These are phyloP conservation scores for Orientallactaga bullata DNA, from an alignment of 2,113 vertebrate genomes.

Conservation along the genomic window DNA sequence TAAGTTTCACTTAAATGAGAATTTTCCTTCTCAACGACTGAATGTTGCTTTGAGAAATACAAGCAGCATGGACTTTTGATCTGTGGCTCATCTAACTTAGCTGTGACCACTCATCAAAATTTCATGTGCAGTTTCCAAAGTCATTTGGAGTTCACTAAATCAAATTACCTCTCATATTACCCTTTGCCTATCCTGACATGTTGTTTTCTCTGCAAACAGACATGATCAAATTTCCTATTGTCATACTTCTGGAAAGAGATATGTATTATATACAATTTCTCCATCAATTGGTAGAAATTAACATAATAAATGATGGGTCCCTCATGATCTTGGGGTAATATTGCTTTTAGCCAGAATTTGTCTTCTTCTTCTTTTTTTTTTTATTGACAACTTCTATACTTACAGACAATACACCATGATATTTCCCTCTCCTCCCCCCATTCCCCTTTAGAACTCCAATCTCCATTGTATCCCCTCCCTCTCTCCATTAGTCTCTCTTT, in stretches of 20 bases:
- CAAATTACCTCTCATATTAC: slow-evolving; percentile 81
- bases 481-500: too few species aligned
- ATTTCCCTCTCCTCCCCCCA: too few species aligned
- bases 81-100: slow-evolving; percentile 37
- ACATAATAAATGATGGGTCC: slow-evolving; percentile 61
- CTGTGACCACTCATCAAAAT: slow-evolving; percentile 75
- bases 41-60: slow-evolving; percentile 45
- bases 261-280: slow-evolving; percentile 55
- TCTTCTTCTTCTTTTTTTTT: too few species aligned
- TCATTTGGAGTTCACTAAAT: slow-evolving; percentile 82
- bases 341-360: slow-evolving; percentile 46
- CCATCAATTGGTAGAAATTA: slow-evolving; percentile 77
- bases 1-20: slow-evolving; percentile 65
- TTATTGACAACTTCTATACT: too few species aligned
- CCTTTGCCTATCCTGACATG: slow-evolving; percentile 65
- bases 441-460: too few species aligned
- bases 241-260: slow-evolving; percentile 77
- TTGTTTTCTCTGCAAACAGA: slow-evolving; percentile 66
- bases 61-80: slow-evolving; percentile 66
- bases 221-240: slow-evolving; percentile 78
- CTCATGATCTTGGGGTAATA: slow-evolving; percentile 42
- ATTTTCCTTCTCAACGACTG: slow-evolving; percentile 29
- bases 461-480: too few species aligned
- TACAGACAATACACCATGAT: too few species aligned
- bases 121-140: slow-evolving; percentile 76